Evolutionary conservation across 1,140 invertebrate species (phyloP), one percentile per base, ranked within the genome.

Genomic region (Trichogramma pretiosum): DNA sequence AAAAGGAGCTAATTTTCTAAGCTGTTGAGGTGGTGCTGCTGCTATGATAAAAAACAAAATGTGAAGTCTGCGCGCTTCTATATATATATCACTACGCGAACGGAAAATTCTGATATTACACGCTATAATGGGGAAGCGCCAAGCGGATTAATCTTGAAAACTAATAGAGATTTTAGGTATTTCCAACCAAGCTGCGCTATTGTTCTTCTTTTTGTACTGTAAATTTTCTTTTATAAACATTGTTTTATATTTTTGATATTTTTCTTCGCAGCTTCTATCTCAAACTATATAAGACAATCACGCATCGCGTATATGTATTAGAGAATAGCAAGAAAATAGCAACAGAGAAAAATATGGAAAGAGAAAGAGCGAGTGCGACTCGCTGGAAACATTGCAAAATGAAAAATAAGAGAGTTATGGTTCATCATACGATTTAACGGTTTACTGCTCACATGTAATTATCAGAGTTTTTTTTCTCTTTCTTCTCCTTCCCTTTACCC

Each of bases 401-500:
- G 55, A 56, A 57, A 50, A 52, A 45, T 46, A 48, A 39, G 54
- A 45, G 47, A 41, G 46, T 17, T 32, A 35, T 28, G 23, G 16
- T 13, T 22, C 43, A 56, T 51, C 48, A 42, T 55, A 47, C 50
- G 52, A 44, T 42, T 50, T 47, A 53, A 60, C 56, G 56, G 50
- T 62, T 61, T 59, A 55, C 50, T 56, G 59, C 61, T 59, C 58
- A 60, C 57, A 59, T 55, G 59, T 60, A 63, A 63, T 65, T 65
- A 65, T 63, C 57, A 56, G 50, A 55, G 53, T 57, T 62, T 62
- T 57, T 49, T 44, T 55, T 53, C 43, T 48, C n/a, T n/a, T n/a
- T 32, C 30, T 33, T 23, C 21, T 33, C 21, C 40, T 19, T 23
- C 28, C 3, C 57, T 58, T 60, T 60, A n/a, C n/a, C n/a, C n/a